Base-by-base conservation (phyloP, 1,140 invertebrate species). In the Drosophila repletoides region DNA sequence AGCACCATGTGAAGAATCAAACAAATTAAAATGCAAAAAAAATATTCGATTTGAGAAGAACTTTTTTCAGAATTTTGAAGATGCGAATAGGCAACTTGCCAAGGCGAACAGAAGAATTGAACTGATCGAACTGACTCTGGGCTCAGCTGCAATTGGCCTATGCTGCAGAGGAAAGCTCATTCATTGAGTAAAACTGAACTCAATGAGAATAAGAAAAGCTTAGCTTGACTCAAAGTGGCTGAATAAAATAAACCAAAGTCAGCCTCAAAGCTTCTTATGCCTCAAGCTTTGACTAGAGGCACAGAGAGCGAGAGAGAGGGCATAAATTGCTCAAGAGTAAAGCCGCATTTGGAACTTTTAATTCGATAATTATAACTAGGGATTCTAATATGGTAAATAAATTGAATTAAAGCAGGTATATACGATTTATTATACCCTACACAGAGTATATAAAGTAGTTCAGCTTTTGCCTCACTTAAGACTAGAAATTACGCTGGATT, bases 81-180 rank as follows among this genome's bases (percentile, higher is more conserved):
- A 10, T 6, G 10, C 14, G n/a, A 7, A 17, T n/a, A 26, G 6
- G 53, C n/a, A 17, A 63, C 51, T 55, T 36, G 43, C 10, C n/a
- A 49, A 17, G 2, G 1, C 6, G 5, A 22, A 7, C 22, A 15
- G 22, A 21, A n/a, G 24, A 49, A 22, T 2, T 14, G 7, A 55
- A 63, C 60, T 63, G 51, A 63, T 55, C 51, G 10, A 43, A 29
- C n/a, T n/a, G n/a, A n/a, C n/a, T n/a, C n/a, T n/a, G n/a, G n/a
- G 7, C 12, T 34, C 22, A 6, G 2, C 10, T 40, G 15, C 3
- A 28, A 9, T 14, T 53, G 36, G 9, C 10, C 14, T 24, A 31
- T 7, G 12, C 14, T 45, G 6, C 0, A 12, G 2, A 3, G 21
- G 29, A 29, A 5, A 2, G 21, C 51, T 15, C 26, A n/a, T 7